Conservation (phyloP, 2,888 invertebrate genomes). For the Hoplodrina blanda region DNA sequence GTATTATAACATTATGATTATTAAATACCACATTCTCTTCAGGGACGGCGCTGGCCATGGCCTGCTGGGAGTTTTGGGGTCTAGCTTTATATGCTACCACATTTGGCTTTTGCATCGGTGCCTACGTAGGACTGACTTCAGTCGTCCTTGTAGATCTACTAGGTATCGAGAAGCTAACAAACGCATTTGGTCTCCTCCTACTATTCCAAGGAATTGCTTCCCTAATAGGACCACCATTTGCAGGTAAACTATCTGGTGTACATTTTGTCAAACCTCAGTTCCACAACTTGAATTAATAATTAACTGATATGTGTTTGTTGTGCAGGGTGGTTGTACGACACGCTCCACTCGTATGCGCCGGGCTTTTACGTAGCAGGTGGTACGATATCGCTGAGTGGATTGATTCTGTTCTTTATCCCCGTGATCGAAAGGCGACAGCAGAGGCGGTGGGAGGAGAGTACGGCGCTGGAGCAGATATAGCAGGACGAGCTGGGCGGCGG, state of each 20-base stretch:
- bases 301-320: constrained; percentile 52
- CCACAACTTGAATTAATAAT: neutral
- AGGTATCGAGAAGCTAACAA: constrained; percentile 98
- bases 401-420: constrained; percentile 96
- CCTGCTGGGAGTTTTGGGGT: constrained; percentile 93
- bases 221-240: constrained; percentile 97
- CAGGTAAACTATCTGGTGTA: constrained; percentile 91
- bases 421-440: constrained; percentile 90
- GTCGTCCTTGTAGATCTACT: constrained; percentile 98
- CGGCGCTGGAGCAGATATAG: constrained; percentile 84
- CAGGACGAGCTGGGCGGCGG: constrained; percentile 72
- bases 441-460: constrained; percentile 74
- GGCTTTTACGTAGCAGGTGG: constrained; percentile 97
- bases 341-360: constrained; percentile 94
- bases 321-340: constrained; percentile 96
- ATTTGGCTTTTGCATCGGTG: constrained; percentile 98
- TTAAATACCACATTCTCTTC: constrained; percentile 63
- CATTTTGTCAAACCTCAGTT: neutral
- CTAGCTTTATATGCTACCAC: constrained; percentile 94
- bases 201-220: constrained; percentile 98
- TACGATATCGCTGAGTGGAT: constrained; percentile 96
- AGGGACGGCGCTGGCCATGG: constrained; percentile 95
- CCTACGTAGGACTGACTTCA: constrained; percentile 98
- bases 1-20: constrained; percentile 5
- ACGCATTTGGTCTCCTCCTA: constrained; percentile 97